A percentile compares a stretch with the other conserved stretches of the same genome.
phyloP scores from a whole-genome alignment of 2,888 invertebrate species.

The Bugulina stolonifera region DNA sequence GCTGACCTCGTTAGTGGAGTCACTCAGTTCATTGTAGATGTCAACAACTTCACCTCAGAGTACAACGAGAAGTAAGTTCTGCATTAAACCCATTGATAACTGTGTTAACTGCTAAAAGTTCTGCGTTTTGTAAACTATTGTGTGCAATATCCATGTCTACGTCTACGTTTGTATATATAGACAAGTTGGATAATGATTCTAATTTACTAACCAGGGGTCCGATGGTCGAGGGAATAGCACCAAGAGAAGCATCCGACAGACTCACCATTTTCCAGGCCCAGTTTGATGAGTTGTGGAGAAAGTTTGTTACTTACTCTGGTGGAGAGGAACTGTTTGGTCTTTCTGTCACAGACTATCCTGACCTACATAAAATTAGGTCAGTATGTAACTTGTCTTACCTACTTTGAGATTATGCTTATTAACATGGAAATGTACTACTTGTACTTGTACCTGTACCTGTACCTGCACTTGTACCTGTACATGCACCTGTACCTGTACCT shows the following conservation, averaged over 20 bases:
- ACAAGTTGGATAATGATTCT: too few species aligned
- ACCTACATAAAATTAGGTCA: constrained; percentile 71
- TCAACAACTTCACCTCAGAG: constrained; percentile 51
- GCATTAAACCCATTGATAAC: too few species aligned
- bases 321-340: constrained; percentile 92
- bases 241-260: constrained; percentile 86
- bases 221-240: constrained; percentile 84
- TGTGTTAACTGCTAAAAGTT: too few species aligned
- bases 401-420: background rate
- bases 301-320: constrained; percentile 84
- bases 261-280: constrained; percentile 70
- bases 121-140: too few species aligned
- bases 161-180: too few species aligned
- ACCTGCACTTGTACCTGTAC: too few species aligned
- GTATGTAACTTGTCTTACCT: background rate
- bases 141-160: too few species aligned
- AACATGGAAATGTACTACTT: too few species aligned
- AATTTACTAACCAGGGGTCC: constrained; percentile 63
- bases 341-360: constrained; percentile 85
- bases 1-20: constrained; percentile 75
- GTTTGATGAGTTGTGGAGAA: constrained; percentile 93
- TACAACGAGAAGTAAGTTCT: constrained; percentile 52
- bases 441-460: too few species aligned
- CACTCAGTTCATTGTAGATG: constrained; percentile 70
- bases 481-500: too few species aligned